Evolutionary conservation across 2,888 invertebrate genomes (phyloP).

Genomic region (Cantharis nigra): DNA sequence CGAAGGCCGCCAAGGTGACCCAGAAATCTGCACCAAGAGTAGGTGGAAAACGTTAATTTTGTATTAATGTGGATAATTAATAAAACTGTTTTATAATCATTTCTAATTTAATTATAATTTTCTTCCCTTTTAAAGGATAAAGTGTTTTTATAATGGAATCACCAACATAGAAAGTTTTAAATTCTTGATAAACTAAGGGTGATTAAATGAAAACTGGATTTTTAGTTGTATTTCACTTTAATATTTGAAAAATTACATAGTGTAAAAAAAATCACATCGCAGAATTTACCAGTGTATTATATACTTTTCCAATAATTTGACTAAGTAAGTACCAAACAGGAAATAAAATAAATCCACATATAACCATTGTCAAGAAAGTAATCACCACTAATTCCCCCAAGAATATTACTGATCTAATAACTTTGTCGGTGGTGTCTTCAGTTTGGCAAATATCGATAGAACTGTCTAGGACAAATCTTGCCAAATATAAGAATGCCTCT

Average conservation of each 20-base stretch:
- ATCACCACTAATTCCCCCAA: constrained; percentile 46
- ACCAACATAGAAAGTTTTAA: too few relatives aligned
- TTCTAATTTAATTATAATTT: neutral
- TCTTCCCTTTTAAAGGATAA: neutral
- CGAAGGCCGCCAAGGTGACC: constrained; percentile 86
- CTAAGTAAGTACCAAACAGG: constrained; percentile 40
- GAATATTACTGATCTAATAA: constrained; percentile 45
- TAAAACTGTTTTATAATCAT: neutral
- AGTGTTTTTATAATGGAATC: too few relatives aligned
- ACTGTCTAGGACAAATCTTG: constrained; percentile 50
- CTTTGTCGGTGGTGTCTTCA: constrained; percentile 40
- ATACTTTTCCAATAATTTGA: constrained; percentile 8
- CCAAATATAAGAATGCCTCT: constrained; percentile 45
- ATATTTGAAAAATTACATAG: constrained; percentile 26
- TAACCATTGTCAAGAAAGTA: constrained; percentile 45
- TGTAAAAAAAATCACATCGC: constrained; percentile 21
- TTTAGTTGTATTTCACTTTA: neutral
- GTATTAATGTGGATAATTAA: constrained; percentile 13
- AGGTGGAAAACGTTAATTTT: constrained; percentile 88
- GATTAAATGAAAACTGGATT: neutral
- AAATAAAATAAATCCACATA: constrained; percentile 48
- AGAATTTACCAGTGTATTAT: neutral
- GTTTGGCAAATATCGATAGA: constrained; percentile 49
- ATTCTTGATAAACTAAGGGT: too few relatives aligned
- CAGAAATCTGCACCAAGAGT: constrained; percentile 92